These are phyloP conservation scores for Diplosoma virens DNA, from an alignment of 23 tunicate species.

Conservation along the genomic window DNA sequence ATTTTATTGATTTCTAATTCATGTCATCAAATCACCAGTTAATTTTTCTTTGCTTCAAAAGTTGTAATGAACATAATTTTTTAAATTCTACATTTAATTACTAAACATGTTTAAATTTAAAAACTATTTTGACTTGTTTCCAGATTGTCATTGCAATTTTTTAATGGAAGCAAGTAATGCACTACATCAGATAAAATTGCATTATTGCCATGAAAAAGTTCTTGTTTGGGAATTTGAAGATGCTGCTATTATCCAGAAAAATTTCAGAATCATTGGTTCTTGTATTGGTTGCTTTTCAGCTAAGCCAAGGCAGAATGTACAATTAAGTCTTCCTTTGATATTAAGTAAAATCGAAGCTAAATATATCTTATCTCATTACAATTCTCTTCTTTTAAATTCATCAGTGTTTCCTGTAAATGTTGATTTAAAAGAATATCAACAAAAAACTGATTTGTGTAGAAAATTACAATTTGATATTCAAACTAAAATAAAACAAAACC, in stretches of 20 bases:
- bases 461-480: conserved; percentile 50
- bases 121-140: too few relatives aligned
- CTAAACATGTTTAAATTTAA: too few relatives aligned
- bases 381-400: conserved; percentile 5
- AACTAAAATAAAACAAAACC: conserved; percentile 39
- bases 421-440: not conserved
- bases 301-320: conserved; percentile 69
- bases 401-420: conserved; percentile 3
- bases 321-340: conserved; percentile 45
- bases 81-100: too few relatives aligned
- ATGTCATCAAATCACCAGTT: too few relatives aligned
- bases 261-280: conserved; percentile 47
- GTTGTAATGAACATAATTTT: too few relatives aligned
- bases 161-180: too few relatives aligned
- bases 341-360: conserved; percentile 69
- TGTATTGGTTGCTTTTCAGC: conserved; percentile 57
- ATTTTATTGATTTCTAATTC: too few relatives aligned
- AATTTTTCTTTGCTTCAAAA: too few relatives aligned
- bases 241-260: conserved; percentile 19
- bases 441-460: conserved; percentile 5
- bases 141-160: too few relatives aligned
- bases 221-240: conserved; percentile 60
- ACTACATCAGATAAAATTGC: conserved; percentile 5
- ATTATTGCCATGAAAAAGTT: conserved; percentile 45
- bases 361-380: conserved; percentile 25